These are phyloP conservation scores for Mesorhabditis sp. DNA, from an alignment of 2,888 invertebrate species.

Conservation along the genomic window DNA sequence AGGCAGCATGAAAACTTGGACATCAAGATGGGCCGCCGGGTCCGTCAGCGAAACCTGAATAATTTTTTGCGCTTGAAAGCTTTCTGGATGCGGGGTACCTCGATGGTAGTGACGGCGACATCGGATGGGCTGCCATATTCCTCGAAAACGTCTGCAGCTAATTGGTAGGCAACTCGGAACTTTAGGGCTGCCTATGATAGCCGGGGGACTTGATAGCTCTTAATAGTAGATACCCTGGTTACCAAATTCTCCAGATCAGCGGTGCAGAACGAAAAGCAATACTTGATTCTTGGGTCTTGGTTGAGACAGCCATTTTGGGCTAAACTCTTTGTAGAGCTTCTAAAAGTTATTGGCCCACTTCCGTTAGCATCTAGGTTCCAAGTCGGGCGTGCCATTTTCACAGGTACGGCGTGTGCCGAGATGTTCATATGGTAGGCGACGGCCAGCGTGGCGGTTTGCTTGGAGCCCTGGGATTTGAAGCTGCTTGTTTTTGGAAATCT, in stretches of 20 bases:
- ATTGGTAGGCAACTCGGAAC: conserved; percentile 4
- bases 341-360: background rate
- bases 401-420: background rate
- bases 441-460: background rate
- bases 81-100: background rate
- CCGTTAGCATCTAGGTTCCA: background rate
- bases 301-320: conserved; percentile 6
- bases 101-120: background rate
- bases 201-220: background rate
- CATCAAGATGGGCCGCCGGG: background rate
- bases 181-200: background rate
- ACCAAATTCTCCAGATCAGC: conserved; percentile 1
- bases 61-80: background rate
- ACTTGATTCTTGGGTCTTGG: background rate
- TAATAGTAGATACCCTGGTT: background rate
- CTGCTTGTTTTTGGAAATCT: too few species aligned
- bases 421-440: conserved; percentile 1
- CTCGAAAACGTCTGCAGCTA: background rate
- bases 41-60: background rate
- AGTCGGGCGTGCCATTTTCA: background rate
- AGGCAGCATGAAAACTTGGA: conserved; percentile 4
- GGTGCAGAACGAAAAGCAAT: conserved; percentile 4
- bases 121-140: background rate
- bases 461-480: background rate
- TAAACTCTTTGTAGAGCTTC: background rate